Evolutionary conservation across 1,140 invertebrate genomes (phyloP).

Genomic region (Phocides pigmalion): DNA sequence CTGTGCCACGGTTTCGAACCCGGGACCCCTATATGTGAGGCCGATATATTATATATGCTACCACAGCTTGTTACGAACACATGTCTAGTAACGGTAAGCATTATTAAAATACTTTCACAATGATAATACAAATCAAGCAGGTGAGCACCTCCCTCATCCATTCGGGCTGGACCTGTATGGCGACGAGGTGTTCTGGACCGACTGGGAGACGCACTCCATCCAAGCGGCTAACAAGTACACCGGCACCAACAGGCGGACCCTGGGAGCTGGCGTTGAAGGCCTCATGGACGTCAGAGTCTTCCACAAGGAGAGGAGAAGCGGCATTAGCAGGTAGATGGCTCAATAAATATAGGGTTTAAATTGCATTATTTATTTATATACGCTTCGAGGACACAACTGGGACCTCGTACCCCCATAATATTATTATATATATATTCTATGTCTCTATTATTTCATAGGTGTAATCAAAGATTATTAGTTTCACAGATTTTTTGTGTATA

Average conservation of each 20-base stretch:
- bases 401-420: too few relatives aligned
- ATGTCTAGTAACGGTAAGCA: too few relatives aligned
- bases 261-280: slow-evolving; percentile 88
- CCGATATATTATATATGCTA: too few relatives aligned
- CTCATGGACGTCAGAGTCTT: slow-evolving; percentile 95
- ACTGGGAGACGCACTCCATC: slow-evolving; percentile 91
- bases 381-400: too few relatives aligned
- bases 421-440: too few relatives aligned
- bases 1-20: too few relatives aligned
- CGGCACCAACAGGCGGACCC: slow-evolving; percentile 86
- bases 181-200: slow-evolving; percentile 94
- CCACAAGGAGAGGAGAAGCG: slow-evolving; percentile 86
- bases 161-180: slow-evolving; percentile 94
- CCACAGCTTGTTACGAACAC: too few relatives aligned
- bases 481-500: too few relatives aligned
- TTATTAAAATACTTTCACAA: not conserved
- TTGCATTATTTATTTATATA: too few relatives aligned
- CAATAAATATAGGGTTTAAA: not conserved
- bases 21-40: too few relatives aligned
- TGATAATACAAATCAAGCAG: slow-evolving; percentile 49
- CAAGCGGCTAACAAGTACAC: slow-evolving; percentile 90
- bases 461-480: too few relatives aligned
- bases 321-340: slow-evolving; percentile 67
- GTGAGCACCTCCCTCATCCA: slow-evolving; percentile 89
- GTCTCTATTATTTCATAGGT: too few relatives aligned